These are phyloP conservation scores for Salarias fasciatus DNA, from an alignment of 2,797 vertebrate genomes.

Conservation along the genomic window DNA sequence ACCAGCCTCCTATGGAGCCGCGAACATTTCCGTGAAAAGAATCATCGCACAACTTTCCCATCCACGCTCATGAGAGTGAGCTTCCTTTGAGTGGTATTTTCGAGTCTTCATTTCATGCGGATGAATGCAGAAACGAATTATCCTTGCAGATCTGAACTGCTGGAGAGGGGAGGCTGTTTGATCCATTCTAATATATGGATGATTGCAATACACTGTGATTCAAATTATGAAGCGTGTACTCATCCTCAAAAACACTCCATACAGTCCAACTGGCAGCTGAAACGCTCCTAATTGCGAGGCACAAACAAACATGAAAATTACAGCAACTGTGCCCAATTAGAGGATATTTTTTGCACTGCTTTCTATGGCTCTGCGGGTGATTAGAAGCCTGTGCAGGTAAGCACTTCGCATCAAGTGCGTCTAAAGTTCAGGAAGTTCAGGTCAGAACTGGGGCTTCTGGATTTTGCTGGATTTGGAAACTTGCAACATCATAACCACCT, in stretches of 20 bases:
- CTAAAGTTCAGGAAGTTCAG: slow-evolving; percentile 36
- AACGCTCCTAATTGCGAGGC: slow-evolving; percentile 65
- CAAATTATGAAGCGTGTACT: slow-evolving; percentile 55
- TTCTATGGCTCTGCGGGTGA: slow-evolving; percentile 49
- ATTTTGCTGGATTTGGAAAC: neutral
- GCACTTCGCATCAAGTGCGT: slow-evolving; percentile 5
- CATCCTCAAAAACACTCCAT: slow-evolving; percentile 55
- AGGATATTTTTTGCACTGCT: slow-evolving; percentile 54
- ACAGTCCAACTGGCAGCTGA: slow-evolving; percentile 60
- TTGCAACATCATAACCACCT: neutral
- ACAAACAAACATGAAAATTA: slow-evolving; percentile 73
- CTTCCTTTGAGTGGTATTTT: slow-evolving; percentile 48
- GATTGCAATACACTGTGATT: slow-evolving; percentile 66
- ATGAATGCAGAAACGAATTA: slow-evolving; percentile 59
- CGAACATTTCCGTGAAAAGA: slow-evolving; percentile 59
- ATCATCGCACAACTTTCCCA: slow-evolving; percentile 40
- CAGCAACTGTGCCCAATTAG: slow-evolving; percentile 73
- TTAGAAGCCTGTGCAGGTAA: slow-evolving; percentile 60
- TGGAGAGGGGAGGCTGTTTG: slow-evolving; percentile 58
- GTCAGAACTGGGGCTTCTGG: slow-evolving; percentile 10
- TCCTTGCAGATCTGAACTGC: slow-evolving; percentile 38
- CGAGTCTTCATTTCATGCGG: slow-evolving; percentile 44
- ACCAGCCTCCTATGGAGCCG: slow-evolving; percentile 31
- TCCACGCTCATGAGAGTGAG: slow-evolving; percentile 13
- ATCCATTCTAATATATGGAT: slow-evolving; percentile 66